Conservation (phyloP, 2,797 vertebrate species). For the Pipistrellus kuhlii region DNA sequence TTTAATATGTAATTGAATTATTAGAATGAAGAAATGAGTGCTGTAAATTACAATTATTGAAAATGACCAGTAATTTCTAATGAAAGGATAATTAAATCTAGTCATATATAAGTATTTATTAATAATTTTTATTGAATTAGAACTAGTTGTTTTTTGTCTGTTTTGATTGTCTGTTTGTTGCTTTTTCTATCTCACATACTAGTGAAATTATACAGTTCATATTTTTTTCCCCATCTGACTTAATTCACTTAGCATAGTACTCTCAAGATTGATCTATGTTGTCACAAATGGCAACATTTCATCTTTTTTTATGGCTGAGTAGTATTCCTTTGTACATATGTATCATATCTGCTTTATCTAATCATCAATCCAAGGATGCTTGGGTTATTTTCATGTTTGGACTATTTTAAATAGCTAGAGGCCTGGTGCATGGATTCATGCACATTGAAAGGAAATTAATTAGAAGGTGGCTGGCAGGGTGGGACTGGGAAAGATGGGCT, state of each 20-base stretch:
- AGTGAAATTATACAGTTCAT: neutral
- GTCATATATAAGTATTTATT: neutral
- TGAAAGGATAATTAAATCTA: neutral
- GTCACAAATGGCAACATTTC: neutral
- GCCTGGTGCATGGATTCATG: too few relatives aligned
- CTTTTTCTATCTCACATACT: neutral
- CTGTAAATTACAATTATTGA: constrained; percentile 11
- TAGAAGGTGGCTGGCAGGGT: too few relatives aligned
- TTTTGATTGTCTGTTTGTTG: neutral
- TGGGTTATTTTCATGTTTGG: neutral
- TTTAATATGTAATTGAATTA: constrained; percentile 46
- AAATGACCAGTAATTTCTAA: constrained; percentile 30
- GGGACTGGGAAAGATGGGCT: too few relatives aligned
- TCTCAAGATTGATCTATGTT: neutral
- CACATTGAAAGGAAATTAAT: too few relatives aligned
- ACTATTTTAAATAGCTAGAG: neutral
- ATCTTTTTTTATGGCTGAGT: neutral
- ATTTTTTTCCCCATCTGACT: neutral
- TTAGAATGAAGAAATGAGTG: constrained; percentile 60
- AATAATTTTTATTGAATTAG: neutral
- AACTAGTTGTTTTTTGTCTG: neutral
- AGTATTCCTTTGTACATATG: neutral
- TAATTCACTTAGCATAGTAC: neutral
- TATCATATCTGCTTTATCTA: neutral
- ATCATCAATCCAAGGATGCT: neutral